These are phyloP conservation scores for Drosophila nigrodunni DNA, from an alignment of 1,140 invertebrate genomes.

Conservation along the genomic window DNA sequence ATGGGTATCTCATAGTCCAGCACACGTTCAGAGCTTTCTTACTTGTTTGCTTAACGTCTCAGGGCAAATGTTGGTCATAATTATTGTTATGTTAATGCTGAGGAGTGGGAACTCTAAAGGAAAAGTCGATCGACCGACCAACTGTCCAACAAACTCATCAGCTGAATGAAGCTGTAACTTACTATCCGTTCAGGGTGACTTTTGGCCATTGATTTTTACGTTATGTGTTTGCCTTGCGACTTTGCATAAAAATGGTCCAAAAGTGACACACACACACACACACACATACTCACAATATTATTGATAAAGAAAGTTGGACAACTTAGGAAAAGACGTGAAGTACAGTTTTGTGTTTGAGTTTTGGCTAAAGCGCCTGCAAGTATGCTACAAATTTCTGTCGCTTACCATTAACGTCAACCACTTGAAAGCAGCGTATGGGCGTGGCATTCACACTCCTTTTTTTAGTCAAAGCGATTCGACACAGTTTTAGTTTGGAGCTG, in stretches of 20 bases:
- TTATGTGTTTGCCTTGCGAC: slow-evolving; percentile 67
- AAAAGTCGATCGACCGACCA: not conserved
- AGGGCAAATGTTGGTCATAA: slow-evolving; percentile 67
- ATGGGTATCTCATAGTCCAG: too few species aligned
- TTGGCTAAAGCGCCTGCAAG: slow-evolving; percentile 46
- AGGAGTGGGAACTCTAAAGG: not conserved
- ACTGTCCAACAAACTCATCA: slow-evolving; percentile 2
- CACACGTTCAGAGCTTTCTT: too few species aligned
- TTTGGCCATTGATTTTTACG: slow-evolving; percentile 61
- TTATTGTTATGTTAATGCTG: slow-evolving; percentile 78
- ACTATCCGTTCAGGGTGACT: slow-evolving; percentile 49
- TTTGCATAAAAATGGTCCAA: slow-evolving; percentile 72
- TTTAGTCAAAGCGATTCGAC: slow-evolving; percentile 46
- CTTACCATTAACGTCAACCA: slow-evolving; percentile 63
- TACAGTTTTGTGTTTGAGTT: slow-evolving; percentile 42
- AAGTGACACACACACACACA: slow-evolving; percentile 4
- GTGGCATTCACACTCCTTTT: slow-evolving; percentile 68
- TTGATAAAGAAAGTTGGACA: slow-evolving; percentile 25
- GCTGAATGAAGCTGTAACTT: slow-evolving; percentile 17
- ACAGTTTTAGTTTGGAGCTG: slow-evolving; percentile 51
- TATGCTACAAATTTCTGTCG: slow-evolving; percentile 52
- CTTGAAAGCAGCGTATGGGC: slow-evolving; percentile 42
- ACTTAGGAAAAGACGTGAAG: slow-evolving; percentile 4
- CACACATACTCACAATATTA: not conserved
- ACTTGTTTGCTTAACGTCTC: slow-evolving; percentile 65